Evolutionary conservation across 2,113 vertebrate genomes (phyloP).

Genomic region (Hiodon tergisus): DNA sequence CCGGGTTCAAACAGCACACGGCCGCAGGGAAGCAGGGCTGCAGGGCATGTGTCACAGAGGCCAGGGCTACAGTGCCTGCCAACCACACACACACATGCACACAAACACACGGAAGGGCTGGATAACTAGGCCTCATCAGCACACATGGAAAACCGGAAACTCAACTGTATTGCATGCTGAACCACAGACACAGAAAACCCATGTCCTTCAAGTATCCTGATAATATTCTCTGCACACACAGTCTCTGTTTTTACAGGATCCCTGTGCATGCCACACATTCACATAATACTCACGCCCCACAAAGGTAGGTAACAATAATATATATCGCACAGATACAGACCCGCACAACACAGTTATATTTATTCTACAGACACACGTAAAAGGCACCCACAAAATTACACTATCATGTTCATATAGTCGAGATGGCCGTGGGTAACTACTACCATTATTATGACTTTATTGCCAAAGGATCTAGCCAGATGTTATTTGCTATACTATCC

Average conservation of each 20-base stretch:
- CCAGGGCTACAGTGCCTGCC: neutral
- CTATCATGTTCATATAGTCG: constrained; percentile 29
- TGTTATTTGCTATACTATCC: constrained; percentile 36
- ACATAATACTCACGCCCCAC: no score
- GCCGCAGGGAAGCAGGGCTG: constrained; percentile 15
- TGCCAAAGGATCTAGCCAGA: constrained; percentile 34
- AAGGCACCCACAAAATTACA: neutral
- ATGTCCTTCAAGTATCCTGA: neutral
- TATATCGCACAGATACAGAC: neutral
- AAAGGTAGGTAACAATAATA: neutral
- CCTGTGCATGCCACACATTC: no score
- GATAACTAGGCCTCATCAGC: neutral
- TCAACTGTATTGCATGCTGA: neutral
- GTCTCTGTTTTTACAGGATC: no score
- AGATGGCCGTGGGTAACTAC: constrained; percentile 32
- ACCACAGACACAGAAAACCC: neutral
- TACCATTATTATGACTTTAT: constrained; percentile 32
- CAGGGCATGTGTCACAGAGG: constrained; percentile 25
- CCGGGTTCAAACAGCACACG: constrained; percentile 27
- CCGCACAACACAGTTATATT: neutral
- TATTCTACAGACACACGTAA: neutral
- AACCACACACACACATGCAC: constrained; percentile 18
- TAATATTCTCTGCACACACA: neutral
- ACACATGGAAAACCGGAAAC: constrained; percentile 11
- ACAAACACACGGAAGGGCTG: constrained; percentile 14